Evolutionary conservation across 2,113 vertebrate species (phyloP), one percentile per base, ranked within the genome.

Genomic region (Aviceda subcristata): DNA sequence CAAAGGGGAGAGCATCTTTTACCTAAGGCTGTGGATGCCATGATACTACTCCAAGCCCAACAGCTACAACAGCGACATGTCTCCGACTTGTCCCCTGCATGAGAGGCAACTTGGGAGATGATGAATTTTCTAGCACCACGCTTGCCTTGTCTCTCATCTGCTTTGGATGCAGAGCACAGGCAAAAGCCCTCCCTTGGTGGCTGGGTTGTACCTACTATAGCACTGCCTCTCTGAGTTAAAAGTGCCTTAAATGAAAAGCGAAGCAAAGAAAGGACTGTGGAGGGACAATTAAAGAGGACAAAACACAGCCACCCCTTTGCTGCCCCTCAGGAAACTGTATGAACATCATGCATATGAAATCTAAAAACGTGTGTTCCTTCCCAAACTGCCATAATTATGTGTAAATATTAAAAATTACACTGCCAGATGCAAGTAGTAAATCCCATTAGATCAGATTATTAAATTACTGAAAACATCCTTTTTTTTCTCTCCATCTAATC

Each of bases 401-500:
- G 38, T 78, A 60, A 92, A 72, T 56, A 68, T 59, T 75, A 50
- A 34, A 26, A 91, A 19, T 53, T 73, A 77, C 39, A 22, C 2
- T 86, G 46, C 46, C 43, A 43, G 15, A 53, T 24, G 13, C 55
- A 71, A 86, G 50, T 14, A 63, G 26, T 22, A 94, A 90, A 81
- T 39, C 78, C 39, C 73, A 64, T 23, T n/a, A 92, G 73, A 92
- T 56, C 60, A 81, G 34, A 51, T 56, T 83, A 90, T 94, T 90
- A 86, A 86, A 68, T 81, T 75, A 91, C 56, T 78, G 45, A 75
- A 89, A 92, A 62, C 23, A 66, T n/a, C 15, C 4, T 20, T 38
- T 36, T 80, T 80, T 50, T n/a, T 8, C 13, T 72, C 53, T 68
- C 59, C 63, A 34, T 73, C 30, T 66, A 86, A 94, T 82, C 67